Base-by-base conservation (phyloP, 1,140 invertebrate genomes). In the Hylyphantes graminicola region DNA sequence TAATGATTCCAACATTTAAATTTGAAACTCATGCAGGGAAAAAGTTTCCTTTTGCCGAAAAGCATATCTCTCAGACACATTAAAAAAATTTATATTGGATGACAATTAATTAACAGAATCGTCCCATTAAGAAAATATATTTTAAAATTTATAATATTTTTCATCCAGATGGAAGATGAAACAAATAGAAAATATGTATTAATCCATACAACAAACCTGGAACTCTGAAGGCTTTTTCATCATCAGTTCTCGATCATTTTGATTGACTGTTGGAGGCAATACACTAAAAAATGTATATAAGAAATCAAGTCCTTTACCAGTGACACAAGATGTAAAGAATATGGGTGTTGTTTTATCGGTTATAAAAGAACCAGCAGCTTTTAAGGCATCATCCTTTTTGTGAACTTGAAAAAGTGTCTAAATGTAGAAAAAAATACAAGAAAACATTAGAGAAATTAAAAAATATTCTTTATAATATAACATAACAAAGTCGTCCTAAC, bases 301-400 rank as follows among this genome's bases (percentile, higher is more conserved):
- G 53, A 95, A 90, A 86, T 94, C 93, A 5, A 98, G 90, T 11
- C 96, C 96, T 76, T 93, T 91, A 2, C 98, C 98, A 15, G 93
- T 96, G 0, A 99, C 97, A 89, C 94, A 96, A n/a, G 97, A 98
- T n/a, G 98, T 94, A 72, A 93, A 93, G 89, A 99, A 97, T 86
- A 99, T 95, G 11, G 98, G 96, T 63, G 96, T 93, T 75, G 94
- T 91, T 73, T 93, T 93, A 53, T 92, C 91, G 10, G 91, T 91
- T 19, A 92, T 89, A 85, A 93, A 91, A 87, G 92, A 92, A 5
- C 91, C 91, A 50, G 93, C 92, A 63, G 92, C 93, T 59, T 92
- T 93, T 19, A 95, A 93, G 17, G 93, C 93, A 89, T 95, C 94
- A 89, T 95, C 94, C 21, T 93, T 91, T 86, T 91, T 92, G 80